Conservation (phyloP, 2,888 invertebrate genomes). For the Drosophila rubida region DNA sequence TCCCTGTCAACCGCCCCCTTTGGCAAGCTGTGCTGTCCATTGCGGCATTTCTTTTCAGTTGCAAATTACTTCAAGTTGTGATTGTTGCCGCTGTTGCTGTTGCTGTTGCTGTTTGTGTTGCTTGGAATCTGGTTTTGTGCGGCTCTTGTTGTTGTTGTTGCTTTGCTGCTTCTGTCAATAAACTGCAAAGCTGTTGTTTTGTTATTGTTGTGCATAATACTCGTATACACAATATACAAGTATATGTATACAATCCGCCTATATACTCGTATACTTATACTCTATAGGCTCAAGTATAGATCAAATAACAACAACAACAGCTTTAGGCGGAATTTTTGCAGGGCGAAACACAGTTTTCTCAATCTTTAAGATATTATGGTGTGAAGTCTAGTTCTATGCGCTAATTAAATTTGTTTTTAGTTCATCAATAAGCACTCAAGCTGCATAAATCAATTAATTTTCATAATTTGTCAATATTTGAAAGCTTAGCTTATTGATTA, state of each 20-base stretch:
- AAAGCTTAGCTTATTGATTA: too few species aligned
- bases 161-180: slow-evolving; percentile 59
- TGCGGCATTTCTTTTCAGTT: slow-evolving; percentile 73
- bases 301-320: not conserved
- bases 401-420: not conserved
- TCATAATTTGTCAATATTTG: not conserved
- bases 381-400: not conserved
- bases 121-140: slow-evolving; percentile 53
- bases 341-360: too few species aligned
- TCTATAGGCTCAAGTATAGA: slow-evolving; percentile 9
- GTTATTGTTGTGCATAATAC: slow-evolving; percentile 42
- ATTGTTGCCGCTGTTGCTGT: slow-evolving; percentile 21
- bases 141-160: slow-evolving; percentile 37
- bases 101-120: slow-evolving; percentile 36
- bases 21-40: slow-evolving; percentile 33
- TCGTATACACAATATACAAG: not conserved
- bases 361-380: not conserved
- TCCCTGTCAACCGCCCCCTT: slow-evolving; percentile 10
- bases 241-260: not conserved
- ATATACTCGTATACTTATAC: not conserved
- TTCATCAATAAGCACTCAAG: not conserved
- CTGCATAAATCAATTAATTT: not conserved
- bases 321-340: not conserved
- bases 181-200: slow-evolving; percentile 53
- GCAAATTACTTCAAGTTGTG: slow-evolving; percentile 72